These are phyloP conservation scores for Thunnus maccoyii DNA, from an alignment of 2,113 vertebrate genomes.

Conservation along the genomic window DNA sequence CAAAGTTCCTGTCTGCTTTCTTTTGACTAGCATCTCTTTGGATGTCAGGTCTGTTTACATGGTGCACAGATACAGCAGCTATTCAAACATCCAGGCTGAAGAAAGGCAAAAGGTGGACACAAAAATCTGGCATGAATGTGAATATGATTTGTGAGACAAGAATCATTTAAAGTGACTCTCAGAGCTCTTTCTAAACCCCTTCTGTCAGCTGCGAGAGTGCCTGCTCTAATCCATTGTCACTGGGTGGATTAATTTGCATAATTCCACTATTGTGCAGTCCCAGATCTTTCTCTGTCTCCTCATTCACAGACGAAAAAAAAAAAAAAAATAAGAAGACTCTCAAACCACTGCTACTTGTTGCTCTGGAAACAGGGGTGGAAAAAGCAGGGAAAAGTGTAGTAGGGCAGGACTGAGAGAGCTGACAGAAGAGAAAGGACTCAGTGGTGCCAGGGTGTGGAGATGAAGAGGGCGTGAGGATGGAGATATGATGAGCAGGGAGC, in stretches of 20 bases:
- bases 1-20: constrained; percentile 26
- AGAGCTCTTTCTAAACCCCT: constrained; percentile 57
- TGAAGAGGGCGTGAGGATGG: constrained; percentile 45
- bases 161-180: constrained; percentile 73
- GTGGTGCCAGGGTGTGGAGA: constrained; percentile 46
- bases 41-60: constrained; percentile 43
- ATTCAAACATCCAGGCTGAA: constrained; percentile 44
- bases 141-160: constrained; percentile 72
- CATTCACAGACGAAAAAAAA: constrained; percentile 25
- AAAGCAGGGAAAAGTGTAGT: constrained; percentile 38
- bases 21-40: constrained; percentile 5
- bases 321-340: constrained; percentile 3
- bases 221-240: constrained; percentile 80
- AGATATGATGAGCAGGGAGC: constrained; percentile 46
- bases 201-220: constrained; percentile 72
- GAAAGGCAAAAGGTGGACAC: constrained; percentile 57
- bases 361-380: constrained; percentile 67
- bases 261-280: constrained; percentile 77
- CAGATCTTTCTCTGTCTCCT: constrained; percentile 68
- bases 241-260: constrained; percentile 81
- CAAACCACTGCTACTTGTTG: constrained; percentile 74
- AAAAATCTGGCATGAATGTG: constrained; percentile 49
- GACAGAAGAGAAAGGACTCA: constrained; percentile 39
- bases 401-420: constrained; percentile 27
- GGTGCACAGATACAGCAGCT: constrained; percentile 20